Conservation (phyloP, 2,113 vertebrate species). For the Thamnophis sirtalis region DNA sequence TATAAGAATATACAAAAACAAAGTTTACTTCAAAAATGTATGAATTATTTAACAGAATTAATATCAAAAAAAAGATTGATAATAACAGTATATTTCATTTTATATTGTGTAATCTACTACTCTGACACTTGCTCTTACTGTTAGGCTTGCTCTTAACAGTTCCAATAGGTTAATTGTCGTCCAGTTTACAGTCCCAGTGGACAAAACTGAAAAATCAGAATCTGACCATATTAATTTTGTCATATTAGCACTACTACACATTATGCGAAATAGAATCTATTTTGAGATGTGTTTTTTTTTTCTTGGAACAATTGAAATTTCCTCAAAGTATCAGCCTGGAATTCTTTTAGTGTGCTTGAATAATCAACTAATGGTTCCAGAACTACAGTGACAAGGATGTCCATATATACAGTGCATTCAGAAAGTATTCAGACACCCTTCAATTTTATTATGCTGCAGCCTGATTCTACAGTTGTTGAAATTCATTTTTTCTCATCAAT, state of each 20-base stretch:
- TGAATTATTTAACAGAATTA: neutral
- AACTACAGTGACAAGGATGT: neutral
- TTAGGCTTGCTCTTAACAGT: neutral
- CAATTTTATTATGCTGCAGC: too few relatives aligned
- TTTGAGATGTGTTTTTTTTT: neutral
- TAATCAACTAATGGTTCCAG: neutral
- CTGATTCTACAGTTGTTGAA: too few relatives aligned
- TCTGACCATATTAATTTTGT: conserved; percentile 2
- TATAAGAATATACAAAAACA: neutral
- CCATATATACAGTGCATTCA: neutral
- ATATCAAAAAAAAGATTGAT: neutral
- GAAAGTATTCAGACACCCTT: too few relatives aligned
- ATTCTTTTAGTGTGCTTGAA: neutral
- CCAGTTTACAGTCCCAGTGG: neutral
- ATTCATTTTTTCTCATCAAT: too few relatives aligned
- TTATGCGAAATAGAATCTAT: neutral
- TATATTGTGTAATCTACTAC: neutral
- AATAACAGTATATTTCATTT: neutral
- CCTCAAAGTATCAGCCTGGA: neutral
- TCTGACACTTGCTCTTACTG: neutral
- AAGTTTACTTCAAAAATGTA: neutral
- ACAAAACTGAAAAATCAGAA: neutral
- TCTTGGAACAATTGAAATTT: neutral
- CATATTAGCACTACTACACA: neutral
- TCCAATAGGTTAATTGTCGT: neutral